These are phyloP conservation scores for Congeria kusceri DNA, from an alignment of 2,888 invertebrate genomes.

Conservation along the genomic window DNA sequence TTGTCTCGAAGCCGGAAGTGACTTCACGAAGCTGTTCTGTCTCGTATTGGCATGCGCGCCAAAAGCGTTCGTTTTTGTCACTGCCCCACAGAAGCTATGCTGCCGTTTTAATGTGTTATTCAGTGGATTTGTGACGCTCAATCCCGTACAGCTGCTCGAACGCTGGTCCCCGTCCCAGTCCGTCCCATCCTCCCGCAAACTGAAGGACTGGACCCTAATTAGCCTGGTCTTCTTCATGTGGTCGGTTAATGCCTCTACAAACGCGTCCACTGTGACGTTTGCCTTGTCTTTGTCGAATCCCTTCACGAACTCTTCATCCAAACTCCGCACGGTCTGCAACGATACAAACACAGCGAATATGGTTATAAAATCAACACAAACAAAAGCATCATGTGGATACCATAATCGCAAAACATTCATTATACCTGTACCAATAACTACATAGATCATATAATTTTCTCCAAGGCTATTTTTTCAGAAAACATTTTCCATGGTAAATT, in stretches of 20 bases:
- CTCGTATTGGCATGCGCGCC: constrained; percentile 25
- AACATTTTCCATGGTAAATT: too few species aligned
- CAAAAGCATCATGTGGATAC: too few species aligned
- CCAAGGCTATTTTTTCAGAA: too few species aligned
- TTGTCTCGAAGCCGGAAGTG: constrained; percentile 53
- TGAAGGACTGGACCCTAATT: constrained; percentile 68
- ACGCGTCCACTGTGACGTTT: constrained; percentile 35
- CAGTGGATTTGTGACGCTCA: constrained; percentile 1
- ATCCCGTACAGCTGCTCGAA: constrained; percentile 61
- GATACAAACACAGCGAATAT: too few species aligned
- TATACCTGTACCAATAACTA: too few species aligned
- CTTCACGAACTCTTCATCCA: constrained; percentile 54
- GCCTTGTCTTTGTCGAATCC: constrained; percentile 23
- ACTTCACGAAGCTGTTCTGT: constrained; percentile 57
- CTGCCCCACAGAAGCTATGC: constrained; percentile 53
- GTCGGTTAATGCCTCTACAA: constrained; percentile 45
- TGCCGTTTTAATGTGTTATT: constrained; percentile 43
- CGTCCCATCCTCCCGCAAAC: constrained; percentile 43
- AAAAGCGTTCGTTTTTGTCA: constrained; percentile 35
- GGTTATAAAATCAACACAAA: too few species aligned
- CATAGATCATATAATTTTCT: too few species aligned
- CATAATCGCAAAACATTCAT: too few species aligned
- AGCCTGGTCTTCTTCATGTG: constrained; percentile 73
- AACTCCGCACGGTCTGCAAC: constrained; percentile 34
- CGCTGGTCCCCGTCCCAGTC: constrained; percentile 44